phyloP scores from a whole-genome alignment of 2,888 invertebrate species.

The Eledona agricola region DNA sequence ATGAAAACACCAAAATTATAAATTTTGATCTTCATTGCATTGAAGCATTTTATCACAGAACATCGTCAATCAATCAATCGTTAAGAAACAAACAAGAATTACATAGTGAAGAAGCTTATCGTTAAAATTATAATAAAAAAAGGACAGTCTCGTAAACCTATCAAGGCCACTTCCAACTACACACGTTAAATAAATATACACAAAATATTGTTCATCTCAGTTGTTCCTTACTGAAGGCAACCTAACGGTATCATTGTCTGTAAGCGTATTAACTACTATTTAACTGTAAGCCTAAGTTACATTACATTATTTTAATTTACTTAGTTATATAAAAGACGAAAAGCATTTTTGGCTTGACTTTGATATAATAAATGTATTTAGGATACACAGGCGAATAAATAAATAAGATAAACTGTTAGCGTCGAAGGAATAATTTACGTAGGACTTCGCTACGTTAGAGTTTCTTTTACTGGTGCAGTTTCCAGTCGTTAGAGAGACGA shows the following conservation, averaged over 20 bases:
- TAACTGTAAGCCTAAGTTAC: conserved; percentile 27
- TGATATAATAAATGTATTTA: conserved; percentile 46
- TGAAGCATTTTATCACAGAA: conserved; percentile 51
- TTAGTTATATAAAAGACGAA: conserved; percentile 40
- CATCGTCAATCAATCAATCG: conserved; percentile 42
- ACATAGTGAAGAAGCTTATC: conserved; percentile 7
- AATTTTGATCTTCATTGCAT: conserved; percentile 43
- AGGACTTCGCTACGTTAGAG: conserved; percentile 33
- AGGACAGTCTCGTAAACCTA: conserved; percentile 41
- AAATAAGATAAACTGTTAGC: conserved; percentile 43
- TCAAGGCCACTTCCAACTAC: conserved; percentile 44
- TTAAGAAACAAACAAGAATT: conserved; percentile 34
- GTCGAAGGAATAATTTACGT: conserved; percentile 45
- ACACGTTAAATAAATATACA: conserved; percentile 39
- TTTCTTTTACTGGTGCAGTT: conserved; percentile 22
- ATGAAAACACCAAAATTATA: conserved; percentile 41
- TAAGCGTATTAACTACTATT: conserved; percentile 38
- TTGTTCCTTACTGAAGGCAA: conserved; percentile 41
- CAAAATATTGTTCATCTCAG: conserved; percentile 39
- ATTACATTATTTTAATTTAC: conserved; percentile 30
- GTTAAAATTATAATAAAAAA: conserved; percentile 37
- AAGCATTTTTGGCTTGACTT: conserved; percentile 50
- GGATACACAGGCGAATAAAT: conserved; percentile 43
- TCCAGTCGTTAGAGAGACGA: conserved; percentile 40
- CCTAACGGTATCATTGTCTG: conserved; percentile 33